Evolutionary conservation across 2,113 vertebrate genomes (phyloP).

Genomic region (Mirza zaza): DNA sequence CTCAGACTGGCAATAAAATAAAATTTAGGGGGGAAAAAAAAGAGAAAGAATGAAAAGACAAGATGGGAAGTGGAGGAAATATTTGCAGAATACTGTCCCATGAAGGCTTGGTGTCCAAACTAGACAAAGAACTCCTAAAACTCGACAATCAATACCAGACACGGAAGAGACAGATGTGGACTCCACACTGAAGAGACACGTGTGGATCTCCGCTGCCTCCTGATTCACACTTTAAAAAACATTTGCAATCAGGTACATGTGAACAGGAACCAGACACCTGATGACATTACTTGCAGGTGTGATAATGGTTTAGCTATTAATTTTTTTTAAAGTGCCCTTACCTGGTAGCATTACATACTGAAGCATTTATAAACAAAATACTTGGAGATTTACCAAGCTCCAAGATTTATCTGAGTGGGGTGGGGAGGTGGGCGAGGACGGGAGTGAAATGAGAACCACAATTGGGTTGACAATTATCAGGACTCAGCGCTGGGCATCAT

Average conservation of each 20-base stretch:
- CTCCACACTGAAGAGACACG: too few species aligned
- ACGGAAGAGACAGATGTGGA: background rate
- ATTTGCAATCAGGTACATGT: background rate
- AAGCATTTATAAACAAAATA: background rate
- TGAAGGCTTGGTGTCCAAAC: background rate
- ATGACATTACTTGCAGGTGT: background rate
- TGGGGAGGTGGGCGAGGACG: background rate
- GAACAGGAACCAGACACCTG: background rate
- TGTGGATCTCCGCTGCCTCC: background rate
- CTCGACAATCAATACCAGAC: background rate
- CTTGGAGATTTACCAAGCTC: background rate
- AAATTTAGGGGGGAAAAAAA: too few species aligned
- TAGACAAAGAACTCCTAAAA: too few species aligned
- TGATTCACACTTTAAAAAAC: background rate
- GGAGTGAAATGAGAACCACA: accelerated
- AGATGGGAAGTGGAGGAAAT: background rate
- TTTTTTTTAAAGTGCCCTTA: background rate
- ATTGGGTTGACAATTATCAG: background rate
- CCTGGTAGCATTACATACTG: background rate
- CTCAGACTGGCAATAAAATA: too few species aligned
- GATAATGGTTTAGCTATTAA: background rate
- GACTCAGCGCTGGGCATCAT: too few species aligned
- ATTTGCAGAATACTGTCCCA: background rate
- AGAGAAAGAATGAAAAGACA: background rate
- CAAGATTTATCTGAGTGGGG: too few species aligned